Percentiles rank a stretch among this genome's conserved stretches.
Conservation (phyloP, 1,140 invertebrate genomes). For the Musca domestica region DNA sequence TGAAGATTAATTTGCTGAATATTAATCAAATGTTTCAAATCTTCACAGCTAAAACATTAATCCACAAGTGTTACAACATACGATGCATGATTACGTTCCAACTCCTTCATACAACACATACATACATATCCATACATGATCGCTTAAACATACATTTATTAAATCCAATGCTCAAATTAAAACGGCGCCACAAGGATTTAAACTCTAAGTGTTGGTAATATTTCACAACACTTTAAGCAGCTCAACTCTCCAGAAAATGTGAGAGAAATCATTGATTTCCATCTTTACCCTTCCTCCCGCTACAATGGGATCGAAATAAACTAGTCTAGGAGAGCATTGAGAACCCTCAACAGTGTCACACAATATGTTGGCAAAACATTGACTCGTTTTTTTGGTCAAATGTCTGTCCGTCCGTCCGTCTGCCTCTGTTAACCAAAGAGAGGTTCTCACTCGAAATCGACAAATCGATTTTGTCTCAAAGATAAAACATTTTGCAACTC, state of each 20-base stretch:
- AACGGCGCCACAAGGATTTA: constrained; percentile 5
- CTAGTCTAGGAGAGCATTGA: not conserved
- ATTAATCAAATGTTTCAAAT: too few relatives aligned
- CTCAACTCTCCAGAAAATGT: not conserved
- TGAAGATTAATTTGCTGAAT: too few relatives aligned
- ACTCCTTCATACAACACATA: too few relatives aligned
- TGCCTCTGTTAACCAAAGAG: too few relatives aligned
- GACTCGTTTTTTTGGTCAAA: not conserved
- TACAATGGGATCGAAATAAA: too few relatives aligned
- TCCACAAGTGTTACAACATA: too few relatives aligned
- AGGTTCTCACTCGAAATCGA: not conserved
- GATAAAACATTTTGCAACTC: constrained; percentile 5
- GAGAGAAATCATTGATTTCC: constrained; percentile 1
- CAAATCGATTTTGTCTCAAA: not conserved
- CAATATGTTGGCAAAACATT: constrained; percentile 5
- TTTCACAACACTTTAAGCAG: not conserved
- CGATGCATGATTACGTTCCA: too few relatives aligned
- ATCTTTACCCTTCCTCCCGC: not conserved
- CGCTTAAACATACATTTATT: too few relatives aligned
- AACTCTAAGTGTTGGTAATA: not conserved
- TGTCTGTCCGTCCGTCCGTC: too few relatives aligned
- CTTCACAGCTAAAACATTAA: too few relatives aligned
- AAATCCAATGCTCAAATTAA: not conserved
- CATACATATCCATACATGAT: too few relatives aligned
- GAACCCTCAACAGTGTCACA: constrained; percentile 2